Evolutionary conservation across 2,888 invertebrate species (phyloP), one percentile per base, ranked within the genome.

Genomic region (Clitarchus hookeri): DNA sequence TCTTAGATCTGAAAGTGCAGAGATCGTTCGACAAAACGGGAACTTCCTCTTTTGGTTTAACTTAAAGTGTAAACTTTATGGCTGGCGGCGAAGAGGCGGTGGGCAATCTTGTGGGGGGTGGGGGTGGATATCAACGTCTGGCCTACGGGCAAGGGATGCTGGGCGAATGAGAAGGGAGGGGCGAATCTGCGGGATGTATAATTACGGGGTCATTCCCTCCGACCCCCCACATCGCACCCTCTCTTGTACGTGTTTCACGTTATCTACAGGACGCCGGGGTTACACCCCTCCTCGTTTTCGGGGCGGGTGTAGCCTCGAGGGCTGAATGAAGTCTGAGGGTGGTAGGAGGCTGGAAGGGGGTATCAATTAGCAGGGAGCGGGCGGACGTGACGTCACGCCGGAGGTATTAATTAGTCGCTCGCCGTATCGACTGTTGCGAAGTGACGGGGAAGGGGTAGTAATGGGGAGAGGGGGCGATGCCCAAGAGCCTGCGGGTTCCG

Each of bases 321-420:
- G 65, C 1, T n/a, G 65, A n/a, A 19, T n/a, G 65, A 65, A n/a
- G 65, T 65, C 65, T 4, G 65, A n/a, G 65, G 12, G 23, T 23
- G 65, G 19, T 65, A 23, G 19, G 23, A 8, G 65, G 65, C 13
- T n/a, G 65, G 65, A 19, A 23, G 23, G 65, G 65, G n/a, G 65
- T 65, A 65, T 65, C 65, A 65, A 65, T 65, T 65, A 65, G 65
- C 65, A 65, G 65, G 65, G 65, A 65, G 12, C 65, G 6, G 65
- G 65, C 65, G 65, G 65, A 65, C 65, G 65, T 65, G 65, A 65
- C 65, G 65, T 65, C 65, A 65, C 65, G 65, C 65, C 65, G 65
- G 65, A 65, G 65, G 65, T 65, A 65, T 65, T 65, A 65, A 65
- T 65, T 65, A 65, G 65, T 23, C 65, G 65, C 65, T n/a, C 65